Percentiles rank a stretch among this genome's conserved stretches.
These are phyloP conservation scores for Aphelenchoides besseyi DNA, from an alignment of 1,140 invertebrate species.

Conservation along the genomic window DNA sequence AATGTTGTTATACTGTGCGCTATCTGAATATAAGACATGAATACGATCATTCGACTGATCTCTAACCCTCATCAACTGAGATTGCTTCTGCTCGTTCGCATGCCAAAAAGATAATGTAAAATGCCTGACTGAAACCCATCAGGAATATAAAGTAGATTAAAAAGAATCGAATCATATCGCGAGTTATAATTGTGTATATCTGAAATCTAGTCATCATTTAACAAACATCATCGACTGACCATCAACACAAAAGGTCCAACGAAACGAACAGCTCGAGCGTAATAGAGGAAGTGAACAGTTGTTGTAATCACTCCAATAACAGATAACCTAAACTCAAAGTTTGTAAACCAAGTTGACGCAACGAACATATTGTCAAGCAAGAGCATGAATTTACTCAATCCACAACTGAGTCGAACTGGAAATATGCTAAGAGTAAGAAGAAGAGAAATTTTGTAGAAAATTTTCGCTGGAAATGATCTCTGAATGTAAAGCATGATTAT, in stretches of 20 bases:
- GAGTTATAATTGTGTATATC: slow-evolving; percentile 83
- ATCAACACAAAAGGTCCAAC: slow-evolving; percentile 97
- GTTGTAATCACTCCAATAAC: slow-evolving; percentile 88
- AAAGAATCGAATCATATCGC: slow-evolving; percentile 87
- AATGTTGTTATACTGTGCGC: slow-evolving; percentile 49
- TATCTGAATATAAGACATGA: background rate
- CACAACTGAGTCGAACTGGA: slow-evolving; percentile 77
- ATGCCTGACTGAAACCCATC: slow-evolving; percentile 88
- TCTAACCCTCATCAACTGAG: background rate
- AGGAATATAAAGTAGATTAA: slow-evolving; percentile 94
- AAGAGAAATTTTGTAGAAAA: slow-evolving; percentile 89
- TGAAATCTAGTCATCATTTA: background rate
- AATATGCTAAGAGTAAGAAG: slow-evolving; percentile 79
- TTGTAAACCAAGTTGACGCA: too few relatives aligned
- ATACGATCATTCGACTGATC: background rate
- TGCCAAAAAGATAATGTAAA: slow-evolving; percentile 64
- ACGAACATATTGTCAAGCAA: slow-evolving; percentile 78
- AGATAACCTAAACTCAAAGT: too few relatives aligned
- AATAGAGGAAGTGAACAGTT: slow-evolving; percentile 92
- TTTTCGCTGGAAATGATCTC: slow-evolving; percentile 81
- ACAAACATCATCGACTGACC: slow-evolving; percentile 68
- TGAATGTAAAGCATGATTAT: slow-evolving; percentile 61
- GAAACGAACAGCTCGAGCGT: slow-evolving; percentile 86
- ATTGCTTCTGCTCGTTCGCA: slow-evolving; percentile 18
- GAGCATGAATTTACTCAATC: slow-evolving; percentile 64